A percentile compares a stretch with the other conserved stretches of the same genome.
Conservation (phyloP, 2,888 invertebrate genomes). For the Chymomyza fuscimana region DNA sequence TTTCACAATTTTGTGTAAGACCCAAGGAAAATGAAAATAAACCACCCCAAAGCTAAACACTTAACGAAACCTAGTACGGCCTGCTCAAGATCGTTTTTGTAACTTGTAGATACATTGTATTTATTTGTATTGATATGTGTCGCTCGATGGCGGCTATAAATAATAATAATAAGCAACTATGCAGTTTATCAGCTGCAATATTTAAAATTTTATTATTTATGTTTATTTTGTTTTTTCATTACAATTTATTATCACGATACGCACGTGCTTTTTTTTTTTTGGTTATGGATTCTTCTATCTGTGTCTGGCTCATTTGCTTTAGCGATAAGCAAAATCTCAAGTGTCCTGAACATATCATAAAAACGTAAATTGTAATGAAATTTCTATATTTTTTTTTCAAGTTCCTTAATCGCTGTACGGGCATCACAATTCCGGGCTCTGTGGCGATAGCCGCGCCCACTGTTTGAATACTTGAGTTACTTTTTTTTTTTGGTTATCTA, state of each 20-base stretch:
- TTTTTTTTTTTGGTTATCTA: not conserved
- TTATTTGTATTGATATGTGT: not conserved
- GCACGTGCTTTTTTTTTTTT: not conserved
- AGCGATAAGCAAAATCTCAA: not conserved
- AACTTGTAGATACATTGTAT: not conserved
- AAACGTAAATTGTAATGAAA: not conserved
- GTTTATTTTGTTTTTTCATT: conserved; percentile 6
- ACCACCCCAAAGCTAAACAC: not conserved
- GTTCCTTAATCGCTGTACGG: not conserved
- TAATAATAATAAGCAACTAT: not conserved
- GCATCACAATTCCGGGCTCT: not conserved
- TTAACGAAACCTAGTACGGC: not conserved
- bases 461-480: not conserved
- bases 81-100: not conserved
- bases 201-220: not conserved
- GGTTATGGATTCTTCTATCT: not conserved
- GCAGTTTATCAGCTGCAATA: not conserved
- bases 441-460: not conserved
- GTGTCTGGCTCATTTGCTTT: not conserved
- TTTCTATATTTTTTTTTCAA: not conserved
- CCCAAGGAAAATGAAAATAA: not conserved
- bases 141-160: not conserved
- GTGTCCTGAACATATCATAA: not conserved
- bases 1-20: conserved; percentile 17
- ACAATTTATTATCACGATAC: not conserved